Percentiles rank a stretch among this genome's conserved stretches.
These are phyloP conservation scores for Phthorimaea operculella DNA, from an alignment of 1,140 invertebrate genomes.

Conservation along the genomic window DNA sequence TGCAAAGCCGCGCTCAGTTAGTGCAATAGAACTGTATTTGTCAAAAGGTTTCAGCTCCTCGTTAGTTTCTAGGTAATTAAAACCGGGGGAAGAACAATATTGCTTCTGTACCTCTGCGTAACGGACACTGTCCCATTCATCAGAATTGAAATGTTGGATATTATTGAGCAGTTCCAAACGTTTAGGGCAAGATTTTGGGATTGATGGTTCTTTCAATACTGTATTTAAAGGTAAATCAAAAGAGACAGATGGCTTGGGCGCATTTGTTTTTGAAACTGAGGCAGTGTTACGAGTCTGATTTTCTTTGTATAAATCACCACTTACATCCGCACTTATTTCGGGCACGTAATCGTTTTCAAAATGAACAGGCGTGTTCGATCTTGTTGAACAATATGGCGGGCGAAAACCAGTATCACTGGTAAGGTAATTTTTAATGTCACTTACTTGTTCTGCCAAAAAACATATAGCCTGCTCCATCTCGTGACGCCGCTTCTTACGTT, in stretches of 20 bases:
- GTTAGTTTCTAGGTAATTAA: neutral
- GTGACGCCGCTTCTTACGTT: neutral
- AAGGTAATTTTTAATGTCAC: neutral
- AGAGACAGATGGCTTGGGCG: neutral
- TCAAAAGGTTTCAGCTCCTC: conserved; percentile 1
- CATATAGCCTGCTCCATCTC: neutral
- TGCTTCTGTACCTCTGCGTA: conserved; percentile 2
- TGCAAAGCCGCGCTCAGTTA: neutral
- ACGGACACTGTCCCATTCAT: neutral
- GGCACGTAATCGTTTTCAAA: neutral
- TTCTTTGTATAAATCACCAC: conserved; percentile 1
- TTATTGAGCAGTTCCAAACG: neutral
- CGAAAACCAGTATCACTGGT: neutral
- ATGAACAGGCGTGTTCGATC: neutral
- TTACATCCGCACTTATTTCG: neutral
- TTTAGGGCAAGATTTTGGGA: conserved; percentile 1
- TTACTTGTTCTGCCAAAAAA: neutral
- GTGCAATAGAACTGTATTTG: neutral
- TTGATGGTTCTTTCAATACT: conserved; percentile 4
- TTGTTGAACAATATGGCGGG: neutral
- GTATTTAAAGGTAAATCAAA: conserved; percentile 1
- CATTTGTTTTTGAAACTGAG: neutral
- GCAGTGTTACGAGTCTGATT: neutral
- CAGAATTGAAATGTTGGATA: conserved; percentile 2
- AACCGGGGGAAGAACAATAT: neutral